A percentile compares a stretch with the other conserved stretches of the same genome.
phyloP scores from a whole-genome alignment of 1,140 invertebrate genomes.

The Drosophila punjabiensis region DNA sequence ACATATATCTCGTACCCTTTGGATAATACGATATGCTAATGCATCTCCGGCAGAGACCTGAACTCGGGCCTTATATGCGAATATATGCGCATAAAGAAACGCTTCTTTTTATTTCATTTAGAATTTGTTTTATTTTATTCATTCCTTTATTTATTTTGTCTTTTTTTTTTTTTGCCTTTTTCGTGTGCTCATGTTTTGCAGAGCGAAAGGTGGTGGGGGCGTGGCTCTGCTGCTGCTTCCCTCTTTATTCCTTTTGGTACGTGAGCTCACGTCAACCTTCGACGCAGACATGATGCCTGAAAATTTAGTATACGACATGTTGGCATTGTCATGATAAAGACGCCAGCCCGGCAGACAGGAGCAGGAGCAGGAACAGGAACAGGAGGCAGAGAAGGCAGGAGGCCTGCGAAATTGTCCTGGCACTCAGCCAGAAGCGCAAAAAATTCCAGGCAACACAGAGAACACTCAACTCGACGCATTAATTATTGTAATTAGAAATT shows the following conservation, averaged over 20 bases:
- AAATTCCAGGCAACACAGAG: constrained; percentile 30
- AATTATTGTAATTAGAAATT: constrained; percentile 80
- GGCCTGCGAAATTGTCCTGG: constrained; percentile 43
- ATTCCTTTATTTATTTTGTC: neutral
- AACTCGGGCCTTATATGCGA: constrained; percentile 12
- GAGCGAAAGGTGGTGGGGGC: constrained; percentile 23
- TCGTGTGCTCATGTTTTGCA: neutral
- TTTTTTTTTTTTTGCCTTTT: neutral
- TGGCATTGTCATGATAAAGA: constrained; percentile 61
- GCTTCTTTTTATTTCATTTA: constrained; percentile 43
- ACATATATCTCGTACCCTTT: constrained; percentile 7
- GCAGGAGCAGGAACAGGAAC: neutral
- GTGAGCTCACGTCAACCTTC: constrained; percentile 55
- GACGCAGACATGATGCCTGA: constrained; percentile 57
- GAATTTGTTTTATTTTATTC: constrained; percentile 44
- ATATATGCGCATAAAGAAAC: constrained; percentile 32
- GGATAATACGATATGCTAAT: constrained; percentile 42
- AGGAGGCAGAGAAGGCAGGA: neutral
- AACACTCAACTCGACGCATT: constrained; percentile 61
- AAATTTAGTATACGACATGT: constrained; percentile 63
- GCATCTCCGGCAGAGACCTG: constrained; percentile 13
- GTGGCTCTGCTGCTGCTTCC: neutral
- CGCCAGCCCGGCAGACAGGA: constrained; percentile 9
- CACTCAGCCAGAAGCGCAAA: constrained; percentile 33
- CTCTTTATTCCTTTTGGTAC: constrained; percentile 24